Base-by-base conservation (phyloP, 2,888 invertebrate species). In the Fabriciana adippe region DNA sequence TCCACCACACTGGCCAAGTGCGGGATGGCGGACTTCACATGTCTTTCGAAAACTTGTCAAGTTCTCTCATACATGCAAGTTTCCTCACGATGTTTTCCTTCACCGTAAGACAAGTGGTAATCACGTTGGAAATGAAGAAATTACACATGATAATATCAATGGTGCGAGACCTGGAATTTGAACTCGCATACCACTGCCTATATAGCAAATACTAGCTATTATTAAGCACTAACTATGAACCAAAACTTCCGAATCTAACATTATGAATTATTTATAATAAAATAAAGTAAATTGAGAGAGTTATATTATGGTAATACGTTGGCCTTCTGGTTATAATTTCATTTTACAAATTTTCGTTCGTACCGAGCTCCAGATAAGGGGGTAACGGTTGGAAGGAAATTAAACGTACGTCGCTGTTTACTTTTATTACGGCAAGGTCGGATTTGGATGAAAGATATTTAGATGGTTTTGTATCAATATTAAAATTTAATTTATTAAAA, bases 321-420 rank as follows among this genome's bases (percentile, higher is more conserved):
- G 65, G 26, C 64, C 62, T 69, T 59, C 47, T 57, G 62, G 64
- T 60, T 31, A 67, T 65, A 62, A 70, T 65, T 68, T 56, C 45
- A 62, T 62, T 70, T 65, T 55, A 54, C 68, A 51, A 68, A 62
- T 71, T 59, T 72, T 72, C 69, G 53, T 70, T 72, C 73, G 65
- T 71, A 67, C 48, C 64, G 57, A 45, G 67, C 66, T 57, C 53
- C 56, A 76, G 76, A 78, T 77, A 82, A 77, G 77, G 73, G 79
- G 26, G 48, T 76, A 80, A 79, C 76, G 75, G 76, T 41, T 41
- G 35, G 73, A 74, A 75, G 78, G 78, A 79, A 83, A 82, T 84
- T 82, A 82, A 81, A 82, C 78, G 79, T 78, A 77, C 77, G 79
- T 56, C 48, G 76, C 77, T 84, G 80, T 82, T 83, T 82, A 81